These are phyloP conservation scores for Catharus fuscescens DNA, from an alignment of 2,113 vertebrate genomes.

Conservation along the genomic window DNA sequence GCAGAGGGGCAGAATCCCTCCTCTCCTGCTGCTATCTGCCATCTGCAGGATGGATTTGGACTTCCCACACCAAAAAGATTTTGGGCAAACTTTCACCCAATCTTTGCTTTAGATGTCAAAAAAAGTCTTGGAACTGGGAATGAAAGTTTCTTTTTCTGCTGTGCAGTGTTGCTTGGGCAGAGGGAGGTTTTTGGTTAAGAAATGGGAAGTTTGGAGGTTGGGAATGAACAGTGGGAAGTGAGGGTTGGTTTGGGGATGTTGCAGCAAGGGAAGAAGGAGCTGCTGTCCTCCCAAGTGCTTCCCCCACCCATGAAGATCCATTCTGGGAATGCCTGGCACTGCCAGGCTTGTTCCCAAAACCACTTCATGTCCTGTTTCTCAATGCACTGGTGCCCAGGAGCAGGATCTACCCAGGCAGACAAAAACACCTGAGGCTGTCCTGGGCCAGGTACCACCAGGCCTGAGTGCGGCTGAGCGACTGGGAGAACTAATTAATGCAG, in stretches of 20 bases:
- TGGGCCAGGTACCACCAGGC: neutral
- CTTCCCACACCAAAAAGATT: neutral
- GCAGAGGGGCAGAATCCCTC: neutral
- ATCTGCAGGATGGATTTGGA: neutral
- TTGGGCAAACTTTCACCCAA: neutral
- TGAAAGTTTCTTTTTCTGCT: neutral
- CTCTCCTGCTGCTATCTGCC: neutral
- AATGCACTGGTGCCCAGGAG: accelerated
- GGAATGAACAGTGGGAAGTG: accelerated
- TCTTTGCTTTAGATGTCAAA: neutral
- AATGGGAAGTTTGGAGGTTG: neutral
- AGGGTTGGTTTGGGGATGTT: neutral
- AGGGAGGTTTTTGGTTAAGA: neutral
- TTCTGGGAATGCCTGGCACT: neutral
- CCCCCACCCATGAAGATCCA: accelerated
- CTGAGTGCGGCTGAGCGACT: accelerated
- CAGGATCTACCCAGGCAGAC: neutral
- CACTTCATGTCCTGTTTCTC: neutral
- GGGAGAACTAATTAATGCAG: neutral
- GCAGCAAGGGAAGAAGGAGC: neutral
- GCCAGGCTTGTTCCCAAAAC: neutral
- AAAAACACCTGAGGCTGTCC: neutral
- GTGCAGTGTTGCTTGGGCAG: accelerated
- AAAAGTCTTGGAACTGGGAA: neutral
- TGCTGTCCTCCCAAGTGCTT: neutral